These are phyloP conservation scores for Stegophylla sp. DNA, from an alignment of 2,888 invertebrate genomes.

Conservation along the genomic window DNA sequence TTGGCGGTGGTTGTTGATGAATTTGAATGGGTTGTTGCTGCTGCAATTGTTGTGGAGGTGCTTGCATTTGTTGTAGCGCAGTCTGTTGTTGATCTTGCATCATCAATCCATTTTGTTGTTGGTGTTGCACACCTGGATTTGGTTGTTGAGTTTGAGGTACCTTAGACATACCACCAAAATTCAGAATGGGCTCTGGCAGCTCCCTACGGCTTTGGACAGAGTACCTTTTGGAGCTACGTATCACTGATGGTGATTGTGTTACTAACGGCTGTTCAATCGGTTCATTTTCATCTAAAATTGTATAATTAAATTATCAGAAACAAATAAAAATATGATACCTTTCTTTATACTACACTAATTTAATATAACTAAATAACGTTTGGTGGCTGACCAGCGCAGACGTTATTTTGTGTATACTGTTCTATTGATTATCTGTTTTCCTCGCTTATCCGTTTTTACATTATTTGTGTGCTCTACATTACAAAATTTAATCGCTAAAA, in stretches of 20 bases:
- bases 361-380: no score
- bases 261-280: background rate
- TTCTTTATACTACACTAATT: no score
- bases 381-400: no score
- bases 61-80: slow-evolving; percentile 30
- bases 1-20: slow-evolving; percentile 11
- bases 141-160: slow-evolving; percentile 35
- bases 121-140: slow-evolving; percentile 19
- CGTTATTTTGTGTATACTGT: no score
- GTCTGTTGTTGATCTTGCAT: slow-evolving; percentile 21
- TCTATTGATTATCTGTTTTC: no score
- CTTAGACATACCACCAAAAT: slow-evolving; percentile 11
- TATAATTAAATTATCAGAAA: no score
- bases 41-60: slow-evolving; percentile 59
- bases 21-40: slow-evolving; percentile 21
- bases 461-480: no score
- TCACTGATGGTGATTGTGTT: slow-evolving; percentile 32
- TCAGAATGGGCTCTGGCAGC: slow-evolving; percentile 57
- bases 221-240: slow-evolving; percentile 71
- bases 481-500: no score
- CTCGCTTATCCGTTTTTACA: no score
- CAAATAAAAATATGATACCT: no score
- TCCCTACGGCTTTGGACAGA: slow-evolving; percentile 72
- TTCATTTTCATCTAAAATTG: slow-evolving; percentile 27
- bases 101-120: slow-evolving; percentile 17